Conservation (phyloP, 2,113 vertebrate species). For the Calonectris borealis region DNA sequence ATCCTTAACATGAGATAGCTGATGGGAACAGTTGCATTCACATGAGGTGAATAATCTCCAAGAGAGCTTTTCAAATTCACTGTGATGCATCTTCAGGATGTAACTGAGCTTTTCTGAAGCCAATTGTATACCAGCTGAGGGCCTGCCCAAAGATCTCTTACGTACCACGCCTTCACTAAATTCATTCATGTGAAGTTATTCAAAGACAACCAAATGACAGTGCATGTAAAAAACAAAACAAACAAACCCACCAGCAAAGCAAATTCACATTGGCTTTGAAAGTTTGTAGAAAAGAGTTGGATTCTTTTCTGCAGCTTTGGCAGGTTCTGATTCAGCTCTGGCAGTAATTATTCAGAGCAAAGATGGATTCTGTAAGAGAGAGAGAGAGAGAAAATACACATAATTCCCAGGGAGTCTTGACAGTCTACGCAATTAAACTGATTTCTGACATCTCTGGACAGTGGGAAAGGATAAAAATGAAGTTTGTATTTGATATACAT, state of each 20-base stretch:
- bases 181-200: background rate
- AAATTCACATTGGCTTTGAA: conserved; percentile 33
- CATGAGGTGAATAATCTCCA: conserved; percentile 17
- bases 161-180: background rate
- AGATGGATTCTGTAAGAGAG: background rate
- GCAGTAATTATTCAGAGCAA: conserved; percentile 27
- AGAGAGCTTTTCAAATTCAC: conserved; percentile 28
- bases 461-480: conserved; percentile 9
- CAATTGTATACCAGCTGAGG: background rate
- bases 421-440: conserved; percentile 5
- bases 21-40: background rate
- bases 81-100: background rate
- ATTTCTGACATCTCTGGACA: conserved; percentile 40
- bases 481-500: background rate
- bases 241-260: background rate
- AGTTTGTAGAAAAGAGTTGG: conserved; percentile 1
- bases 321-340: conserved; percentile 42
- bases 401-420: conserved; percentile 31
- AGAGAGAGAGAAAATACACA: background rate
- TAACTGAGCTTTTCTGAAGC: background rate
- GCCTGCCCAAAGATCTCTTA: background rate
- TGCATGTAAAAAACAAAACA: too few species aligned
- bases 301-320: background rate
- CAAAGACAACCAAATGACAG: background rate
- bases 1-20: background rate